Conservation (phyloP, 2,113 vertebrate species). For the Polypterus senegalus region DNA sequence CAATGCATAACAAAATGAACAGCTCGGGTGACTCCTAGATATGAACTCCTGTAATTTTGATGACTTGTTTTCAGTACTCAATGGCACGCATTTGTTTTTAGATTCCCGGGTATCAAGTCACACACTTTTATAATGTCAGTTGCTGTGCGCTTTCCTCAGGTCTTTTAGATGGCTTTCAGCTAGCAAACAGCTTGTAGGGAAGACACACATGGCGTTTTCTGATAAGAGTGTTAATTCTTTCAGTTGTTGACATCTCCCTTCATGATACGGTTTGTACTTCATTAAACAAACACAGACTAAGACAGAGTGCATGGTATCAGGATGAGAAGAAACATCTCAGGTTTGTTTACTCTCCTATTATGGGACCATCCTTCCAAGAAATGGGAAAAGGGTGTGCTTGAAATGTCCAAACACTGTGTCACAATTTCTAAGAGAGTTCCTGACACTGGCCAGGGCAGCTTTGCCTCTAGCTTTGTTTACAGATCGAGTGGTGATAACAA, state of each 20-base stretch:
- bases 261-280: neutral
- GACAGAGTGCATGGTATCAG: neutral
- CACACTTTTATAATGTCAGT: no score
- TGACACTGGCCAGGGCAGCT: slow-evolving; percentile 42
- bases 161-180: no score
- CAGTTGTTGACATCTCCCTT: neutral
- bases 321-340: slow-evolving; percentile 2
- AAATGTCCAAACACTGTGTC: slow-evolving; percentile 57
- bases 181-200: no score
- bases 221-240: neutral
- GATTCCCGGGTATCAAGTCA: no score
- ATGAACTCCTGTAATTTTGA: no score
- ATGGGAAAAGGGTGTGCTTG: slow-evolving; percentile 37
- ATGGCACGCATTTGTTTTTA: no score
- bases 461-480: slow-evolving; percentile 41
- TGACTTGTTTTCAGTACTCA: no score
- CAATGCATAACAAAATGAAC: no score
- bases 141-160: no score
- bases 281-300: neutral
- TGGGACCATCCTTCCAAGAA: slow-evolving; percentile 35
- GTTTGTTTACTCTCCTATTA: slow-evolving; percentile 44
- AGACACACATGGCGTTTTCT: no score
- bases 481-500: slow-evolving; percentile 45
- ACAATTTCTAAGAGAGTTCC: slow-evolving; percentile 44
- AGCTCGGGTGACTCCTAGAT: no score